Evolutionary conservation across 1,140 invertebrate genomes (phyloP), one percentile per base, ranked within the genome.

Genomic region (Bombus haemorrhoidalis): DNA sequence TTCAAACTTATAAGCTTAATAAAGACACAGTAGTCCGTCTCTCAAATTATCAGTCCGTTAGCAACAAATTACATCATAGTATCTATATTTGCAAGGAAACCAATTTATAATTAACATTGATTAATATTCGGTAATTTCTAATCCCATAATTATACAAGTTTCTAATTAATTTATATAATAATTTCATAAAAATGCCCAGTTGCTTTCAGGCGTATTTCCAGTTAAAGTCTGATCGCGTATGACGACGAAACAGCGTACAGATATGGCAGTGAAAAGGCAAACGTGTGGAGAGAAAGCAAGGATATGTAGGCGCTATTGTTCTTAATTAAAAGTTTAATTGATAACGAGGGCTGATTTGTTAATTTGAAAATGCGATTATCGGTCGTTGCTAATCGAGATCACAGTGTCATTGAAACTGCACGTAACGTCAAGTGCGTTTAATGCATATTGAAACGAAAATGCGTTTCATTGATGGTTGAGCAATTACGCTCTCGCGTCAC

Each of bases 271-370:
- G 53, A 43, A 71, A 76, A 83, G 75, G 78, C 34, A 22, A 18
- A 22, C 22, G 47, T 34, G 37, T 25, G 22, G 47, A 2, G 32
- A 3, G 34, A 37, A 15, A n/a, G 74, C 43, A 66, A 34, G 41
- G 43, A 77, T 47, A 47, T 47, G 15, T 18, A 8, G 15, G n/a
- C 10, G 53, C 39, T n/a, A 84, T 84, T 79, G 76, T 84, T 71
- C 66, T 79, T 76, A 62, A 84, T 84, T 84, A 84, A 79, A 84
- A 72, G 53, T 79, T 84, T 79, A 62, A 76, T 79, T 62, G 82
- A 84, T 84, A 84, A 84, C 39, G 6, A 32, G 74, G 34, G 12
- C 47, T 78, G 82, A 84, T 84, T 71, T 84, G 75, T 69, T 78
- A 62, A 84, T 84, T 71, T 47, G 75, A 59, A 84, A 84, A 79